A percentile compares a stretch with the other conserved stretches of the same genome.
phyloP scores from a whole-genome alignment of 2,113 vertebrate species.

The Cyanoderma ruficeps region DNA sequence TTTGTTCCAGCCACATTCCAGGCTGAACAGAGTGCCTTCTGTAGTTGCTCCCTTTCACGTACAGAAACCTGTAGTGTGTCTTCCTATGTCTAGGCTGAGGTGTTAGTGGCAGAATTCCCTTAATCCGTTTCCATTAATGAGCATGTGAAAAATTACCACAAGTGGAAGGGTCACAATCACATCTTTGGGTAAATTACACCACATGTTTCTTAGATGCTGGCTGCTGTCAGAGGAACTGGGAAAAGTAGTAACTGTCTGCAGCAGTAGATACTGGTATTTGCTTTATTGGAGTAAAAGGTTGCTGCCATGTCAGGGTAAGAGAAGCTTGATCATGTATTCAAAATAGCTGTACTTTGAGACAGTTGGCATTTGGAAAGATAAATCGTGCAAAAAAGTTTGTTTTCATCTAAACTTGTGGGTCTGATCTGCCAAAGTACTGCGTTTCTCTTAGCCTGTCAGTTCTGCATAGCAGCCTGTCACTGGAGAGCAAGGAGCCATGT shows the following conservation, averaged over 20 bases:
- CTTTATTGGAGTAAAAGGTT: background rate
- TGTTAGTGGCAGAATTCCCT: background rate
- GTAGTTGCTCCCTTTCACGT: background rate
- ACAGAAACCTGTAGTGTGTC: background rate
- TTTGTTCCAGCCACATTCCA: background rate
- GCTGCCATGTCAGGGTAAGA: background rate
- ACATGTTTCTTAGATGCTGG: background rate
- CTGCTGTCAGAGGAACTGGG: background rate
- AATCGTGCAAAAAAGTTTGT: background rate
- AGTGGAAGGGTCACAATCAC: background rate
- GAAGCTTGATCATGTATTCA: background rate
- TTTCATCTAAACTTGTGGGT: background rate
- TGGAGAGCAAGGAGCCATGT: background rate
- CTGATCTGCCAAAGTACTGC: background rate
- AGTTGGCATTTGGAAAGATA: background rate
- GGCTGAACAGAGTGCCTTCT: background rate
- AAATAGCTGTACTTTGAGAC: background rate
- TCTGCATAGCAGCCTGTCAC: background rate
- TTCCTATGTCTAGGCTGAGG: background rate
- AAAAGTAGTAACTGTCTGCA: background rate
- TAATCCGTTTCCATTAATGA: background rate
- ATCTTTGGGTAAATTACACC: background rate
- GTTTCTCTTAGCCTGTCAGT: background rate
- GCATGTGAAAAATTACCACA: background rate
- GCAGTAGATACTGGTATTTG: background rate